Conservation (phyloP, 2,888 invertebrate species). For the Hydropsyche betteni region DNA sequence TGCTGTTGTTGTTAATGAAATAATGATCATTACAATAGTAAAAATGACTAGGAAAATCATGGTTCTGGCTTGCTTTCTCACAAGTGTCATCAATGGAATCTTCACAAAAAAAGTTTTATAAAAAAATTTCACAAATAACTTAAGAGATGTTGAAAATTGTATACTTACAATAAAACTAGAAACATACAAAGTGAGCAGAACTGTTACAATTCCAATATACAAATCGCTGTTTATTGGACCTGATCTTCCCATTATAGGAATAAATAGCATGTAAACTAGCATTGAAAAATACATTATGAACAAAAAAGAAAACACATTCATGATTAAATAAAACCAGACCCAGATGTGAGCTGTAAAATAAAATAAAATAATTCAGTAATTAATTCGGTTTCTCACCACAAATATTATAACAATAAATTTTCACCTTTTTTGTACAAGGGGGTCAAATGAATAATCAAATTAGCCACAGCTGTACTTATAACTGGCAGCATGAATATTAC, state of each 20-base stretch:
- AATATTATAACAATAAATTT: not conserved
- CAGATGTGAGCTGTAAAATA: slow-evolving; percentile 52
- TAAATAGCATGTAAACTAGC: slow-evolving; percentile 54
- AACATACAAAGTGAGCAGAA: slow-evolving; percentile 58
- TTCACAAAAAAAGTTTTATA: not conserved
- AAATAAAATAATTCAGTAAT: not conserved
- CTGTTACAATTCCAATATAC: slow-evolving; percentile 58
- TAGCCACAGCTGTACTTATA: slow-evolving; percentile 1
- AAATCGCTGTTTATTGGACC: slow-evolving; percentile 61
- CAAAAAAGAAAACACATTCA: slow-evolving; percentile 54
- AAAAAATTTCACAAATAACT: not conserved
- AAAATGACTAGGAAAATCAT: not conserved
- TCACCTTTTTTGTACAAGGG: slow-evolving; percentile 27
- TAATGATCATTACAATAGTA: slow-evolving; percentile 1
- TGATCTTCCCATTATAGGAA: slow-evolving; percentile 61
- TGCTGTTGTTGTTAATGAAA: not conserved
- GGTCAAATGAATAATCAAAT: slow-evolving; percentile 20
- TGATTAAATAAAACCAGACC: slow-evolving; percentile 55
- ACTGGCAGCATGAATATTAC: slow-evolving; percentile 21
- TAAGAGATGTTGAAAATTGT: not conserved
- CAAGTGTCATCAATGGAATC: not conserved
- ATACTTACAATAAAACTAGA: slow-evolving; percentile 48
- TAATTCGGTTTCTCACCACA: not conserved
- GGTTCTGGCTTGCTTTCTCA: not conserved
- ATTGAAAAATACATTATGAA: slow-evolving; percentile 54